phyloP scores from a whole-genome alignment of 2,888 invertebrate genomes.

The Hirtodrosophila cameraria region DNA sequence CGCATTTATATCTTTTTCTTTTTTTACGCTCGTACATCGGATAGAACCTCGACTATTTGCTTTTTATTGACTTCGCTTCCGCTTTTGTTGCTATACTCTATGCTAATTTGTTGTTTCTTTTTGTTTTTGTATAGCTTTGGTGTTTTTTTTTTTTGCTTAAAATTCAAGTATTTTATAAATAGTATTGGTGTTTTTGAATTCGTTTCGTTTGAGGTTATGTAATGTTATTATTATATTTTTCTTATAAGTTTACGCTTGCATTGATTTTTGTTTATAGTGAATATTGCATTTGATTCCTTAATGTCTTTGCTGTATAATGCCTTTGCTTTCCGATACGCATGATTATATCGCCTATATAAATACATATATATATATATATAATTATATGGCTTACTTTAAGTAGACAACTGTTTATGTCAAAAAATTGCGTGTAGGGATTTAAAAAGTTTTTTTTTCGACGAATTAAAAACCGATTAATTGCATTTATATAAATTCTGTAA shows the following conservation, averaged over 20 bases:
- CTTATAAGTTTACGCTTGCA: constrained; percentile 61
- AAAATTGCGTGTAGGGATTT: constrained; percentile 59
- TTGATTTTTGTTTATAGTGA: constrained; percentile 58
- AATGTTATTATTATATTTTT: constrained; percentile 36
- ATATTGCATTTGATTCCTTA: constrained; percentile 68
- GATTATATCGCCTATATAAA: constrained; percentile 63
- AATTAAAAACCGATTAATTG: constrained; percentile 73
- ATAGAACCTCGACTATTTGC: constrained; percentile 21
- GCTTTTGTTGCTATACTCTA: constrained; percentile 34
- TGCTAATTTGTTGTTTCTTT: constrained; percentile 33
- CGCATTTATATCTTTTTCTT: constrained; percentile 36
- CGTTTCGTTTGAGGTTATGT: constrained; percentile 32
- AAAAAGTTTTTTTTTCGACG: constrained; percentile 57
- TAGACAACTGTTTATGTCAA: constrained; percentile 63
- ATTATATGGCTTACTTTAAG: constrained; percentile 41
- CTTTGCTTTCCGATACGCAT: constrained; percentile 50
- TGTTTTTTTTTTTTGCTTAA: constrained; percentile 39
- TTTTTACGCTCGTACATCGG: constrained; percentile 29
- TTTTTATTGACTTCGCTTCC: constrained; percentile 41
- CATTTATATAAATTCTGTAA: constrained; percentile 72
- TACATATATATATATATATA: constrained; percentile 21
- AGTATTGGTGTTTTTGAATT: constrained; percentile 26
- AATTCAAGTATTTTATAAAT: constrained; percentile 53
- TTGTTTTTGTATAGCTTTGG: constrained; percentile 22
- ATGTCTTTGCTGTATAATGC: constrained; percentile 32